Base-by-base conservation (phyloP, 2,888 invertebrate species). In the Cactoblastis cactorum region DNA sequence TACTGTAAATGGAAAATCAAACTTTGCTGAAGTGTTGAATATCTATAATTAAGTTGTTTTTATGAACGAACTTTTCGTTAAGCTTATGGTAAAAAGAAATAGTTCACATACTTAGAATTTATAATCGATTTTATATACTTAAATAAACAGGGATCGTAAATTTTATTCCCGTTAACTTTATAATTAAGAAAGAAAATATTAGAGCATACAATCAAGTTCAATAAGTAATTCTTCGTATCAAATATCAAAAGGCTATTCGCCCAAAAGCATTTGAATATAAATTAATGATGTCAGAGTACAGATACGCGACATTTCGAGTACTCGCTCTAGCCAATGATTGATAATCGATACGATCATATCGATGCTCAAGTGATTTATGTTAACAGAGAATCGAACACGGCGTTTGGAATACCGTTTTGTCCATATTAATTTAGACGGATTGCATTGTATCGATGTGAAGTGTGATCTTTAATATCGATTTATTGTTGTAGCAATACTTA, bases 221-320 rank as follows among this genome's bases (percentile, higher is more conserved):
- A 43, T 22, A 37, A 11, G 28, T 22, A 37, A 37, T 6, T 43
- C 43, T 9, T 28, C 28, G 28, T 8, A 43, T 43, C 28, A 43
- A 43, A 43, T 17, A 43, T 43, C 28, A 24, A 43, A 43, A 28
- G 28, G 43, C 43, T 43, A 43, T 24, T 43, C 43, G 43, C 43
- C 28, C 43, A 46, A 45, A 45, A 24, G 35, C 35, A 47, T 47
- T 47, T 41, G 41, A 41, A 41, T 41, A 77, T 67, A 69, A 71
- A 80, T 76, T 72, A 75, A 76, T 71, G 77, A 75, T 71, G 67
- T 70, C 61, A 65, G 65, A 60, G 66, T 61, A 64, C 72, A 65
- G 74, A 80, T 79, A 78, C 72, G 74, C 68, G 82, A 78, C 82
- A 77, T 77, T 71, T 71, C 65, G 54, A 55, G 54, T 59, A 55